Base-by-base conservation (phyloP, 1,140 invertebrate species). In the Bradynema listronoti region DNA sequence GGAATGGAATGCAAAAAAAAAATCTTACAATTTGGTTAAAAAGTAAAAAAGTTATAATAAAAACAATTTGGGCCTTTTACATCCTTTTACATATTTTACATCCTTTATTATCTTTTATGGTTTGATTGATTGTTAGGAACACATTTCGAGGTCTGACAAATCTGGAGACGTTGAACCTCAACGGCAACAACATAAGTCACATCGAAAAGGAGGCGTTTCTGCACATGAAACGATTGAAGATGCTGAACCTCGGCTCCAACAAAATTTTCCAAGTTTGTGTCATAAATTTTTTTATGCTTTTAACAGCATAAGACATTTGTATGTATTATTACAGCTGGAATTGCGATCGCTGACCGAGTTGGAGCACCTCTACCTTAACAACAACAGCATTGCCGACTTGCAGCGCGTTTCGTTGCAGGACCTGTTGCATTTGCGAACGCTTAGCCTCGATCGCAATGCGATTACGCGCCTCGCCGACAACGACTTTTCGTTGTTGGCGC, bases 371-470 rank as follows among this genome's bases (percentile, higher is more conserved):
- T 50, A 68, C n/a, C 52, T 73, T 30, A 75, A 73, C 50, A 73
- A 75, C 61, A 73, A 73, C 32, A 58, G 49, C 19, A 74, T 73
- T 39, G 32, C 56, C 22, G 64, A 61, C 22, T 30, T 72, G 62
- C 65, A 66, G 33, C 34, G 68, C 24, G 68, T 73, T 11, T 55
- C 32, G 52, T 24, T 16, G 33, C 27, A 46, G 43, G 52, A 56
- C n/a, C 4, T 55, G 9, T 55, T 3, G 14, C 16, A 59, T 29
- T 54, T 72, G 6, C 25, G 43, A 11, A 43, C 60, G 14, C 30
- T 66, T 14, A 41, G 47, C 2, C 42, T 71, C 30, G 69, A 71
- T 49, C 60, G 57, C 11, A 71, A 71, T 33, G 50, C 49, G 27
- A 60, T 71, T 29, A 30, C 42, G n/a, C 30, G 47, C 16, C 64